Conservation (phyloP, 2,888 invertebrate genomes). For the Callinectes sapidus region DNA sequence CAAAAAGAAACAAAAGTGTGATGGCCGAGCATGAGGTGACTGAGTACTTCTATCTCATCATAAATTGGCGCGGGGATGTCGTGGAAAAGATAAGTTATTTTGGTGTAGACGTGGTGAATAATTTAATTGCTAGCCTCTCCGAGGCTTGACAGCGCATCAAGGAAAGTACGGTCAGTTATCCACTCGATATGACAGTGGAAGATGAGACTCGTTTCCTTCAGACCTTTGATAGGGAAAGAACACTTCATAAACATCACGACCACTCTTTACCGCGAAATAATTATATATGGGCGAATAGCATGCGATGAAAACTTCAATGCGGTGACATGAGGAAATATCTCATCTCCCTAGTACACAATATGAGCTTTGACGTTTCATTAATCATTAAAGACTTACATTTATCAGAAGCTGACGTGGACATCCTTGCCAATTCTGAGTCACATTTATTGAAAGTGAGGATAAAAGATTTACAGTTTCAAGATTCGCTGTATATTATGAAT, state of each 20-base stretch:
- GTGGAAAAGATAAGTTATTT: neutral
- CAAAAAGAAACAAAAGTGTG: no score
- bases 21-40: neutral
- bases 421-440: no score
- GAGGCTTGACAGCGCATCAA: neutral
- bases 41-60: neutral
- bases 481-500: no score
- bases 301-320: neutral
- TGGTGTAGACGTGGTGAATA: neutral
- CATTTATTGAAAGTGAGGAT: no score
- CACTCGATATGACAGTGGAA: neutral
- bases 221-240: no score
- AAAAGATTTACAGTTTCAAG: no score
- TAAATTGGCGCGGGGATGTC: neutral
- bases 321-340: no score
- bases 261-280: no score
- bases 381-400: neutral
- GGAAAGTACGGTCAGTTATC: neutral
- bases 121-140: neutral
- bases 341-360: no score
- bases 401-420: neutral
- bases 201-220: neutral
- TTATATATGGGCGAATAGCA: no score
- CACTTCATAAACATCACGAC: no score
- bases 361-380: neutral